Percentiles rank a stretch among this genome's conserved stretches.
phyloP scores from a whole-genome alignment of 2,888 invertebrate genomes.

The Nesidiocoris tenuis region DNA sequence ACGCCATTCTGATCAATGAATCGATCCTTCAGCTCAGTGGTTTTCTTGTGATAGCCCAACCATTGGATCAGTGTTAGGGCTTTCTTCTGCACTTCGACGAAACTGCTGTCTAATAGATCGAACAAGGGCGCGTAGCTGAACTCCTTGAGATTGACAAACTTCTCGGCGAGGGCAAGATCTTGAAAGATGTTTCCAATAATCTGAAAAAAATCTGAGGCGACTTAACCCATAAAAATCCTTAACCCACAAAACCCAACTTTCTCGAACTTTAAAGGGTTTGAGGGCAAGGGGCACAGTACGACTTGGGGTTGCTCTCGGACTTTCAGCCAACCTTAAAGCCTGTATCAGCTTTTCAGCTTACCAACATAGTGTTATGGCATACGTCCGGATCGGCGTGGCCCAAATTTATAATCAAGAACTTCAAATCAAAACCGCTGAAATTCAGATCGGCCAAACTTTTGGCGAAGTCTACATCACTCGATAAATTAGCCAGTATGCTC shows the following conservation, averaged over 20 bases:
- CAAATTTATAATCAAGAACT: slow-evolving; percentile 8
- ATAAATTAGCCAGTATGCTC: slow-evolving; percentile 12
- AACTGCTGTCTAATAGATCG: slow-evolving; percentile 16
- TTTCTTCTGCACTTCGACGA: slow-evolving; percentile 28
- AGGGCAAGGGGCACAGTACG: no score
- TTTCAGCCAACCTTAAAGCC: no score
- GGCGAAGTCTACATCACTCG: slow-evolving; percentile 4
- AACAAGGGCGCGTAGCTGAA: slow-evolving; percentile 23
- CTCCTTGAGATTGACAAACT: slow-evolving; percentile 36
- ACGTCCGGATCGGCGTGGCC: slow-evolving; percentile 15
- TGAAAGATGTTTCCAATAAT: slow-evolving; percentile 35
- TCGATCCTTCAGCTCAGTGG: slow-evolving; percentile 17
- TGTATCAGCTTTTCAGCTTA: no score
- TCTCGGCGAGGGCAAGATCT: slow-evolving; percentile 23
- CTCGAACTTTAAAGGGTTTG: no score
- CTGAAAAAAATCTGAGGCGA: background rate
- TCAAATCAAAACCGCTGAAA: slow-evolving; percentile 14
- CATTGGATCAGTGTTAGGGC: slow-evolving; percentile 29
- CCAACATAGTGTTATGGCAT: slow-evolving; percentile 19
- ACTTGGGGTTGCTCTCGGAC: no score
- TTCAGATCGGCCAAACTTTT: background rate
- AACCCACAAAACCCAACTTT: no score
- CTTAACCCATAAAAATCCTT: no score
- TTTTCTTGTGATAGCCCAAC: slow-evolving; percentile 32
- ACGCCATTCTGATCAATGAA: slow-evolving; percentile 34